These are phyloP conservation scores for Valencia hispanica DNA, from an alignment of 2,797 vertebrate genomes.

Conservation along the genomic window DNA sequence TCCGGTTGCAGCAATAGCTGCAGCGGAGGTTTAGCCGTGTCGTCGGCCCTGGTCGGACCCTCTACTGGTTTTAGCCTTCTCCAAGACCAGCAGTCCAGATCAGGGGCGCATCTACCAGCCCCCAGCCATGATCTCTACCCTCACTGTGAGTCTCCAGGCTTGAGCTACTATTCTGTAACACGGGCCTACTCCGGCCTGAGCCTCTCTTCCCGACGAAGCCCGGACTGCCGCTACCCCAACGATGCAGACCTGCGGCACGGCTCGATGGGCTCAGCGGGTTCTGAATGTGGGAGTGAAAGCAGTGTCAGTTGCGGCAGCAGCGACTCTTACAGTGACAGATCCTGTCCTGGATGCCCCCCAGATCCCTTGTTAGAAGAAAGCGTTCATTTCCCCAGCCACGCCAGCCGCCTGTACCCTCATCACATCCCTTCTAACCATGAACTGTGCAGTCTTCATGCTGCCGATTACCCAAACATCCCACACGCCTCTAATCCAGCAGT, in stretches of 20 bases:
- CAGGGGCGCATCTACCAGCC: conserved; percentile 79
- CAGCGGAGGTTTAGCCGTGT: conserved; percentile 32
- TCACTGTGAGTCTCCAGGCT: conserved; percentile 92
- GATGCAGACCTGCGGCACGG: conserved; percentile 89
- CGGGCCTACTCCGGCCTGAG: conserved; percentile 88
- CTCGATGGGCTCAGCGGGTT: conserved; percentile 79
- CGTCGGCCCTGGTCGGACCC: conserved; percentile 81
- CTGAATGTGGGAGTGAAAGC: conserved; percentile 94
- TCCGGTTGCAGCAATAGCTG: conserved; percentile 22
- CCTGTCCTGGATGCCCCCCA: conserved; percentile 85
- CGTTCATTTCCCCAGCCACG: conserved; percentile 76
- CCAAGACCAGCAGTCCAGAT: conserved; percentile 82
- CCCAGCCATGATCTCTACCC: conserved; percentile 88
- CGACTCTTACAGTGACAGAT: conserved; percentile 87
- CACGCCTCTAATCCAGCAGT: conserved; percentile 72
- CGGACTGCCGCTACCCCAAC: conserved; percentile 85
- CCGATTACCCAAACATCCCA: conserved; percentile 78
- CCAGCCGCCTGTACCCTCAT: conserved; percentile 61
- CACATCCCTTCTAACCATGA: conserved; percentile 45
- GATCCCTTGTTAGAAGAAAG: conserved; percentile 87
- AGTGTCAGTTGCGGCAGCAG: conserved; percentile 90
- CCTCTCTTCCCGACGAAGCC: conserved; percentile 86
- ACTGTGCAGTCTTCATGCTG: conserved; percentile 51
- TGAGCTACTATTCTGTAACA: conserved; percentile 92
- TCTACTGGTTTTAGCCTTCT: conserved; percentile 79